Conservation (phyloP, 1,140 invertebrate genomes). For the Rhyacophila brunnea region DNA sequence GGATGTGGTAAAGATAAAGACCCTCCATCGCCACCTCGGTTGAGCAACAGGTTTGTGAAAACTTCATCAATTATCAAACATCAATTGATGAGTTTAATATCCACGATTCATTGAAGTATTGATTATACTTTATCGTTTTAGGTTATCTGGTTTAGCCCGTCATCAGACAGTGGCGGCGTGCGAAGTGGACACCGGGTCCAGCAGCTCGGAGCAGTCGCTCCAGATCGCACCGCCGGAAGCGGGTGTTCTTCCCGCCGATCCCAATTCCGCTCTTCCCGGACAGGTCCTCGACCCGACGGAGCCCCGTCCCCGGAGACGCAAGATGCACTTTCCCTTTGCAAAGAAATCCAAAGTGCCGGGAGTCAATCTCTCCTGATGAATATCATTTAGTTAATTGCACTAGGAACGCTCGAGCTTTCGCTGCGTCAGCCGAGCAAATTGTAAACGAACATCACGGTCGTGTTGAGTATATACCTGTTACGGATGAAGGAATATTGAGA, state of each 20-base stretch:
- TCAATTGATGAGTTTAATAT: too few relatives aligned
- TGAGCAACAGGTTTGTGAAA: too few relatives aligned
- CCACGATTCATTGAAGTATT: too few relatives aligned
- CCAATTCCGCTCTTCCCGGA: background rate
- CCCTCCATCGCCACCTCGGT: background rate
- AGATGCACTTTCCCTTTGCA: constrained; percentile 31
- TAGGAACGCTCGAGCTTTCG: too few relatives aligned
- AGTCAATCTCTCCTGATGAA: constrained; percentile 29
- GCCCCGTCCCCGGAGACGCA: constrained; percentile 11
- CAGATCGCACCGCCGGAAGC: constrained; percentile 6
- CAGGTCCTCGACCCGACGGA: background rate
- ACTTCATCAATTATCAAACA: too few relatives aligned
- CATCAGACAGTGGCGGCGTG: constrained; percentile 14
- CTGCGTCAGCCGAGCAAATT: too few relatives aligned
- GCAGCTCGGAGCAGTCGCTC: constrained; percentile 31
- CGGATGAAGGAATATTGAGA: too few relatives aligned
- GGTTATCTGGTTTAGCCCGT: constrained; percentile 16
- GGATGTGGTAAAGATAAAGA: constrained; percentile 11
- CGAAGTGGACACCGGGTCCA: constrained; percentile 28
- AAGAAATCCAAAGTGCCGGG: constrained; percentile 26
- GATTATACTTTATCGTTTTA: constrained; percentile 12
- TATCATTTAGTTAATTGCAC: too few relatives aligned
- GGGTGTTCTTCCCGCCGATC: background rate
- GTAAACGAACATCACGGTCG: too few relatives aligned
- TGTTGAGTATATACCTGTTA: too few relatives aligned